These are phyloP conservation scores for Ciconia maguari DNA, from an alignment of 2,113 vertebrate species.

Conservation along the genomic window DNA sequence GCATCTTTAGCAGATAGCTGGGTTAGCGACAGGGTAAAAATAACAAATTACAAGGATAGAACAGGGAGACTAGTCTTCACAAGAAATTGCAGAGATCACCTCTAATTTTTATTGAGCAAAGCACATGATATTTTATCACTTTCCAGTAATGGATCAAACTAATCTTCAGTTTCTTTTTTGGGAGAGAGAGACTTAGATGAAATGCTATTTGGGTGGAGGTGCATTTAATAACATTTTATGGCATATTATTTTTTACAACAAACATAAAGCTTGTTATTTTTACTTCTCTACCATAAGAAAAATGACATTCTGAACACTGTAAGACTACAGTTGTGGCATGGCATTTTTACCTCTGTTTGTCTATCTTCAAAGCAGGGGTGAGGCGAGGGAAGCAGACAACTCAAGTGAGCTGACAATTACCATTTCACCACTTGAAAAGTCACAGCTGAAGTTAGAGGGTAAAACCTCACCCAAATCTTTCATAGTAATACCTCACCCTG, in stretches of 20 bases:
- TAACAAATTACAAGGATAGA: background rate
- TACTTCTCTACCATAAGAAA: background rate
- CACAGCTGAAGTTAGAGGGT: background rate
- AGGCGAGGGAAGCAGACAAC: background rate
- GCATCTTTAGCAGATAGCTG: background rate
- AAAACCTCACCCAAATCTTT: background rate
- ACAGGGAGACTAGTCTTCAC: background rate
- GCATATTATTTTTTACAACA: constrained; percentile 20
- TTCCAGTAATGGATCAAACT: background rate
- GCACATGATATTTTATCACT: background rate
- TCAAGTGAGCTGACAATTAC: background rate
- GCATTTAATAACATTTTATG: constrained; percentile 8
- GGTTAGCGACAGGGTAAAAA: constrained; percentile 8
- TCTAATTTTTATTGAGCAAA: constrained; percentile 29
- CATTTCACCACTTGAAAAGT: background rate
- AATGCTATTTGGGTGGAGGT: background rate
- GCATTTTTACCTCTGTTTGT: background rate
- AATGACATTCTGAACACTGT: background rate
- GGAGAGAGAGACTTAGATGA: background rate
- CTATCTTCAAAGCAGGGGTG: background rate
- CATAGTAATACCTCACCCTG: background rate
- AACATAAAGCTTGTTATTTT: constrained; percentile 11
- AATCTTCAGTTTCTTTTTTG: background rate
- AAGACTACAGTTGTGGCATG: background rate
- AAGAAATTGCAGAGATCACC: constrained; percentile 10